Evolutionary conservation across 35 echinoderm and acorn worm species (phyloP), one percentile per base, ranked within the genome.

Genomic region (Ophiothrix spiculata): DNA sequence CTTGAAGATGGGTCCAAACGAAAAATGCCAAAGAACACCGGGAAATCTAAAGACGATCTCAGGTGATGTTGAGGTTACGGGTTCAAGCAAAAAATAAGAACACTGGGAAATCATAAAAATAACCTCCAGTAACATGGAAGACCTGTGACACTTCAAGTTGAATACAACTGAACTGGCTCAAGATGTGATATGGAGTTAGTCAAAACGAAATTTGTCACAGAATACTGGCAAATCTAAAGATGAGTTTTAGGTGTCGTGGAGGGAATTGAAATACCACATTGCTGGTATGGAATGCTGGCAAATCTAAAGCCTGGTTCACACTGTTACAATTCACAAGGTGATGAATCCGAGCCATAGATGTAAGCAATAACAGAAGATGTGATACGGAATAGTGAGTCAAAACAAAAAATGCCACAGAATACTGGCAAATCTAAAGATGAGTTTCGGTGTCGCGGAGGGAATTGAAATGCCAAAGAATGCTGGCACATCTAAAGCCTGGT

Each of bases 11-110:
- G 56, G 37, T 89, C 90, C 8, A 86, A 81, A 38, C 73, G 88
- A 54, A 97, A 92, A 77, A 92, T 97, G 90, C 94, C 94, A 13
- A 97, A 97, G 80, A 92, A 77, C 0, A 86, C 84, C 4, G 90
- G 90, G 35, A 92, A 97, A 75, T 64, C 39, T 56, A 84, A 36
- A 23, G 81, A 84, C 19, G 81, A 84, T 32, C 37, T 60, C 0
- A 60, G 81, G 23, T 69, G 60, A 69, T 19, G 6, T 19, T 49
- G 6, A 6, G 6, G 6, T 10, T 49, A 19, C 19, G 6, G 42
- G 19, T 49, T 6, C 6, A 49, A 19, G 42, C 42, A 49, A 10
- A 49, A 49, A 49, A 49, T 19, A 10, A 10, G 42, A 49, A 6
- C 19, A 49, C 42, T 49, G 6, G 42, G 42, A 49, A 6, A 10